Evolutionary conservation across 2,113 vertebrate genomes (phyloP), one percentile per base, ranked within the genome.

Genomic region (Stomatorhinus ivindoensis): DNA sequence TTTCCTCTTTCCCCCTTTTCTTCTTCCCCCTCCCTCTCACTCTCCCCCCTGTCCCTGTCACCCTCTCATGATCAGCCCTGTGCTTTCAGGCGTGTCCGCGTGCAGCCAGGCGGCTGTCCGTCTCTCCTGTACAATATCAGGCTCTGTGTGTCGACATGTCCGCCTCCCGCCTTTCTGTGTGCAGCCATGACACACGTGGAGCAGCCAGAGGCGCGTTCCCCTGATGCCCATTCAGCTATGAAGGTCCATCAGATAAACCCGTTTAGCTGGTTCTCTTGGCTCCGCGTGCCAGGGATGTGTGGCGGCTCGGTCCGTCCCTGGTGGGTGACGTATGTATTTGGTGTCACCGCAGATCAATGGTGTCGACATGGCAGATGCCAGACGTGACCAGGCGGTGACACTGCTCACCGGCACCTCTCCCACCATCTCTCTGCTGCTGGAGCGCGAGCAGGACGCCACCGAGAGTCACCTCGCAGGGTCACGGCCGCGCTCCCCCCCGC

Each of bases 331-430:
- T 88, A 92, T 90, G 93, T 80, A 92, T 96, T 94, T 94, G 94
- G 92, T 95, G 92, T 95, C n/a, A 50, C 96, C 96, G 89, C 95
- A 99, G 98, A 99, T 99, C 97, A 99, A 99, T 94, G 98, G 98
- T 94, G 97, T 99, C 96, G 98, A 99, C 95, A 96, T 99, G 98
- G 97, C 97, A 87, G 98, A 99, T 95, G 98, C 98, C 96, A 97
- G 98, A 93, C 98, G 99, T 95, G 98, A 99, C 95, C 98, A 99
- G 93, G 98, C 98, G 89, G 98, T 99, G 96, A 97, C 97, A 65
- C 96, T 99, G 94, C 97, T 99, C 96, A 99, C 98, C 0, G 95
- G 98, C 19, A 96, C 98, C 92, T 97, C 97, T 89, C 97, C 98
- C 94, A 97, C 98, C 95, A 99, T 99, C 92, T 94, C 97, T 89